These are phyloP conservation scores for Aricia agestis DNA, from an alignment of 1,140 invertebrate species.

Conservation along the genomic window DNA sequence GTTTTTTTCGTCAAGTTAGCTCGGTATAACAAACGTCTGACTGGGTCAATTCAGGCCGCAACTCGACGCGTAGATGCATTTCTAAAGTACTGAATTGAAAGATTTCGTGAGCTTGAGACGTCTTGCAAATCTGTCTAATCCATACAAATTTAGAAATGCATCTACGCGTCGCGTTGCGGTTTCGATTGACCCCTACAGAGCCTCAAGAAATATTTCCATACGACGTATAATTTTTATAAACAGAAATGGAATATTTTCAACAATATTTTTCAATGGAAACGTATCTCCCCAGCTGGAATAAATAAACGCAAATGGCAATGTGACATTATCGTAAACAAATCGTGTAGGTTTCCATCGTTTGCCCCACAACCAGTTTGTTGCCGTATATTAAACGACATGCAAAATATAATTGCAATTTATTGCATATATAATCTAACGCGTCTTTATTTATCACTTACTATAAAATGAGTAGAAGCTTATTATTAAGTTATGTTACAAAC, in stretches of 20 bases:
- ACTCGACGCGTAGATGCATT: too few relatives aligned
- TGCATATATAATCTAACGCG: not conserved
- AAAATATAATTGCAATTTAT: conserved; percentile 10
- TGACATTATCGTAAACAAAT: conserved; percentile 11
- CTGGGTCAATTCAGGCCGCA: too few relatives aligned
- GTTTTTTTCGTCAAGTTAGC: too few relatives aligned
- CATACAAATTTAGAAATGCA: too few relatives aligned
- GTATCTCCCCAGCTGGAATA: not conserved
- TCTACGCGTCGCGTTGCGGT: too few relatives aligned
- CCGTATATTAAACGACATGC: conserved; percentile 1
- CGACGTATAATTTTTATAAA: too few relatives aligned
- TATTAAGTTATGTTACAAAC: not conserved
- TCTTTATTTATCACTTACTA: not conserved
- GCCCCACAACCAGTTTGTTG: not conserved
- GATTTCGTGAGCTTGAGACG: too few relatives aligned
- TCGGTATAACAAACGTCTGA: too few relatives aligned
- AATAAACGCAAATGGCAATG: conserved; percentile 19
- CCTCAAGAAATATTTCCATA: too few relatives aligned
- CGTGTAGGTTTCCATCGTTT: conserved; percentile 7
- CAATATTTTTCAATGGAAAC: not conserved
- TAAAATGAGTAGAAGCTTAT: not conserved
- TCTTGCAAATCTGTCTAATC: too few relatives aligned
- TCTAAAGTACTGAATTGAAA: too few relatives aligned
- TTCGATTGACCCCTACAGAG: too few relatives aligned
- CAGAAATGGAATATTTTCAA: not conserved